phyloP scores from a whole-genome alignment of 2,797 vertebrate species.

The Myotis vivesi region DNA sequence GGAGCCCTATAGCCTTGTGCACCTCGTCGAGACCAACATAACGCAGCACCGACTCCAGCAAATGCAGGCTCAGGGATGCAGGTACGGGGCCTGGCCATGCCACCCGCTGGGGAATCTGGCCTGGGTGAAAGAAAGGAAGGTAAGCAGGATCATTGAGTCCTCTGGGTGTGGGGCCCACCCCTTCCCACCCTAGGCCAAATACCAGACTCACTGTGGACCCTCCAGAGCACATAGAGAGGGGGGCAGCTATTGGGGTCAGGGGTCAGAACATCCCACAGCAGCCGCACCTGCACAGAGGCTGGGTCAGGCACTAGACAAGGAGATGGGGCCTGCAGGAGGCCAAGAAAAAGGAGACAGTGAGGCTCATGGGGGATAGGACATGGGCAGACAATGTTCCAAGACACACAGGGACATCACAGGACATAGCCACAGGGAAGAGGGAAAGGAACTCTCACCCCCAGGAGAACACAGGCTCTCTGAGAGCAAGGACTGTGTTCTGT shows the following conservation, averaged over 20 bases:
- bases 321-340: constrained; percentile 20
- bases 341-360: not conserved
- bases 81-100: constrained; percentile 79
- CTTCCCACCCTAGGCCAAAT: not conserved
- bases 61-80: constrained; percentile 83
- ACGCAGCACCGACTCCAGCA: constrained; percentile 92
- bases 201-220: constrained; percentile 91
- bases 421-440: not conserved
- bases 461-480: not conserved
- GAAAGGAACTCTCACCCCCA: not conserved
- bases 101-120: constrained; percentile 81
- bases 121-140: constrained; percentile 69
- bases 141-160: not conserved
- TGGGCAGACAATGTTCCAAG: not conserved
- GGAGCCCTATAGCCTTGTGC: constrained; percentile 92
- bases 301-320: constrained; percentile 79
- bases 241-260: constrained; percentile 91
- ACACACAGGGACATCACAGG: not conserved
- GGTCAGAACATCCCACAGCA: constrained; percentile 92
- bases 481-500: not conserved
- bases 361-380: not conserved
- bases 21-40: constrained; percentile 93
- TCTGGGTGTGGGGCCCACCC: not conserved
- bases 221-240: constrained; percentile 94
- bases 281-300: constrained; percentile 83